Conservation (phyloP, 1,140 invertebrate species). For the Procambarus virginalis region DNA sequence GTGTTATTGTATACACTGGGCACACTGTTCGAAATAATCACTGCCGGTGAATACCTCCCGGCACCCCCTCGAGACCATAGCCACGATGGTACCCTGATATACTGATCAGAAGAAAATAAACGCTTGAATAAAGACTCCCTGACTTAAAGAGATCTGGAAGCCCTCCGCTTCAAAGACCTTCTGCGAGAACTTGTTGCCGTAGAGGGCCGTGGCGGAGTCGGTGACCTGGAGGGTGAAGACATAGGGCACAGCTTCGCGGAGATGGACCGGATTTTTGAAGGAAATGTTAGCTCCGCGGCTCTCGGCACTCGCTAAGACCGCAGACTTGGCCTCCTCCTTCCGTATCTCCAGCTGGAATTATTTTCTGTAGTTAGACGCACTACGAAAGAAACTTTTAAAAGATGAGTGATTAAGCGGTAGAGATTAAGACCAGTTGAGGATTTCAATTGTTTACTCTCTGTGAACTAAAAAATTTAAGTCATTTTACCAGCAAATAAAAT, state of each 20-base stretch:
- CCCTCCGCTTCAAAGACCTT: conserved; percentile 35
- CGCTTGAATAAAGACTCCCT: conserved; percentile 44
- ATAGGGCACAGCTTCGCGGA: conserved; percentile 55
- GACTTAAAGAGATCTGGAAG: conserved; percentile 29
- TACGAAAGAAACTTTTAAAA: no score
- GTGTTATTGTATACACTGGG: no score
- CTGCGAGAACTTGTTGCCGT: conserved; percentile 28
- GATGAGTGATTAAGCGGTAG: no score
- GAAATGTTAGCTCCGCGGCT: conserved; percentile 26
- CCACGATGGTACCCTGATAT: no score
- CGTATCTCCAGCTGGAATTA: conserved; percentile 51
- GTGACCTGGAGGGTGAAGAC: conserved; percentile 43
- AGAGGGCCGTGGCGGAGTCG: conserved; percentile 26
- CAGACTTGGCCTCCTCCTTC: conserved; percentile 41
- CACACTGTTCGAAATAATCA: no score
- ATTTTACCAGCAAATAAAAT: no score
- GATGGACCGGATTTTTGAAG: conserved; percentile 59
- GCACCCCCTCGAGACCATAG: no score
- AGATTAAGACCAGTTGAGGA: no score
- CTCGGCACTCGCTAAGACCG: conserved; percentile 4
- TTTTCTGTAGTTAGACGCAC: no score
- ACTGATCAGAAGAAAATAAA: conserved; percentile 45
- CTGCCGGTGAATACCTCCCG: no score
- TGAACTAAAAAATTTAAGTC: no score
- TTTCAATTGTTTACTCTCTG: no score